Base-by-base conservation (phyloP, 2,888 invertebrate genomes). In the Hesperia comma region DNA sequence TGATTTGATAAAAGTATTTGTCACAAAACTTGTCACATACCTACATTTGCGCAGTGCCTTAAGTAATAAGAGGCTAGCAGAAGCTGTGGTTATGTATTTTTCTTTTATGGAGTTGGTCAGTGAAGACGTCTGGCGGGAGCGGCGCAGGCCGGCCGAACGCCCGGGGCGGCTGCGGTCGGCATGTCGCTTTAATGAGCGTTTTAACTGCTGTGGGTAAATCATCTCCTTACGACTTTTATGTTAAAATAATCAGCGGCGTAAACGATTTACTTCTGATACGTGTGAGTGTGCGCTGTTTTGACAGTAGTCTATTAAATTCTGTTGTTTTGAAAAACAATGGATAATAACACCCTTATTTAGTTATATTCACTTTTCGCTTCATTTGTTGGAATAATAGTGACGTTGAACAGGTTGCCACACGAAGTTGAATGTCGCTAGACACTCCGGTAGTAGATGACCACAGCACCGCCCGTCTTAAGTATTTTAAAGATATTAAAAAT, bases 121-220 rank as follows among this genome's bases (percentile, higher is more conserved):
- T 85, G 82, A 85, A 86, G 86, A 86, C 79, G 83, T 87, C 82
- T 75, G 81, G 68, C 71, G 74, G 75, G 81, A 80, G 82, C 82
- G 79, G 77, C 73, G 77, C 83, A 58, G 66, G 70, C 70, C 70
- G 57, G 40, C 37, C 56, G 69, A 46, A 76, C 79, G 84, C 80
- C 86, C 82, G 60, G 67, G 70, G 72, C 71, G 58, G 56, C 49
- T 60, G 69, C 67, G 67, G 67, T 70, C 69, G 67, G 68, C 77
- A 83, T 85, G 85, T 87, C 79, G 76, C 72, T 77, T 84, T 89
- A 88, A 88, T 89, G 86, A 88, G 81, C 80, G 81, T 84, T 87
- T 88, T 88, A 87, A 88, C 86, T 88, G 85, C 87, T 85, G 85
- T 83, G 82, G 81, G 83, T 88, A 87, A 87, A 88, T 89, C 87